phyloP scores from a whole-genome alignment of 2,113 vertebrate genomes.

The Calidris pugnax region DNA sequence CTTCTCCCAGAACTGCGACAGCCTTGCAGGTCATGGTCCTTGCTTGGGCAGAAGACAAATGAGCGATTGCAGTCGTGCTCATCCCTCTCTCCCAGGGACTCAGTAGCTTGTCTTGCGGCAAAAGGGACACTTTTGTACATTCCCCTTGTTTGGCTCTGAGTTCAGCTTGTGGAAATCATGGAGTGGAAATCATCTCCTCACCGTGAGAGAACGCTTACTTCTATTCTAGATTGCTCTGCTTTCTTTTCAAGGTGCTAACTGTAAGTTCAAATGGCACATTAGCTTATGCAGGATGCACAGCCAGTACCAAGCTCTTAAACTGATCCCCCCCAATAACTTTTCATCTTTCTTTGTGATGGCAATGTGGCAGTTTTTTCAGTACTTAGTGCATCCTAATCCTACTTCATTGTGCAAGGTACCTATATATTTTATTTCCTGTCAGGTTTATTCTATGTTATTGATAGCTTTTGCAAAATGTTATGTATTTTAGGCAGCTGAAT shows the following conservation, averaged over 20 bases:
- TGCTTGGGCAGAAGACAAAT: not conserved
- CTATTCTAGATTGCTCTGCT: not conserved
- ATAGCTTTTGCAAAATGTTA: not conserved
- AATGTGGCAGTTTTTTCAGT: not conserved
- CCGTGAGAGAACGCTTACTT: not conserved
- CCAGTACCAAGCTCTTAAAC: not conserved
- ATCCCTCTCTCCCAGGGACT: no score
- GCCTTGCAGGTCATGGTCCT: fast-evolving
- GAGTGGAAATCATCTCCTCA: not conserved
- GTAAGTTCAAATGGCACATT: not conserved
- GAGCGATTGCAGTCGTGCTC: not conserved
- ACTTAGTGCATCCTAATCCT: not conserved
- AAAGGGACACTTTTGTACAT: not conserved
- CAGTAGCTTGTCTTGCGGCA: not conserved
- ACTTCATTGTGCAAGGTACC: not conserved
- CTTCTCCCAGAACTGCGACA: not conserved
- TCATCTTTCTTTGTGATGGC: not conserved
- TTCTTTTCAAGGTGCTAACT: not conserved
- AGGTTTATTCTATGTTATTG: not conserved
- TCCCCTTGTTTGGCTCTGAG: not conserved
- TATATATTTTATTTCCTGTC: not conserved
- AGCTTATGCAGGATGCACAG: not conserved
- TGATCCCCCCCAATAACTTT: not conserved
- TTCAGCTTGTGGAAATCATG: not conserved
- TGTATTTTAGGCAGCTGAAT: not conserved